Base-by-base conservation (phyloP, 2,113 vertebrate species). In the Excalfactoria chinensis region DNA sequence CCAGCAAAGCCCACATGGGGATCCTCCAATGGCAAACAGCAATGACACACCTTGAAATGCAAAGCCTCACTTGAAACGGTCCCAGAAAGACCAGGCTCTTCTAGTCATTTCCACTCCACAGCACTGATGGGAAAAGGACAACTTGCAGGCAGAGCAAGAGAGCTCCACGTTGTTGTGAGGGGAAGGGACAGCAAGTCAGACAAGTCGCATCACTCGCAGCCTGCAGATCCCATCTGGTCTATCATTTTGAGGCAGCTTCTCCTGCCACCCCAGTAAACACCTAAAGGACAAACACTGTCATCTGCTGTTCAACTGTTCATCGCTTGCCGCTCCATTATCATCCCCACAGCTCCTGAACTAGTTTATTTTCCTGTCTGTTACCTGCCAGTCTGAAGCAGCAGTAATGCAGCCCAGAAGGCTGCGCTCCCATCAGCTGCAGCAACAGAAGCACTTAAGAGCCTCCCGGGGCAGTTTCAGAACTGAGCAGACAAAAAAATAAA, bases 341-440 rank as follows among this genome's bases (percentile, higher is more conserved):
- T 71, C 72, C 94, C 95, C 93, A 88, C 40, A 77, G 92, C 90
- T 95, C 93, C 93, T 53, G 40, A 88, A 68, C 87, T 73, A 81
- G 66, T 93, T 96, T 89, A 95, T 87, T 90, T 90, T 83, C 94
- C 93, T 94, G 96, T 95, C 97, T 97, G 95, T 43, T 92, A 89
- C 93, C 95, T 96, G 96, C 94, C 95, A 97, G 93, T 92, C 95
- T 89, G 90, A 68, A 96, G 96, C 95, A 94, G 92, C 81, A 76
- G 89, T 97, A 93, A 93, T 67, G 94, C 95, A 87, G 94, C 95
- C 96, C 78, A 83, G 85, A 94, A 95, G 92, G 93, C 76, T 95
- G 77, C 77, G 77, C 87, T 96, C 72, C 94, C 12, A 20, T 81
- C 94, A 95, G 32, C 25, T 87, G 86, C 56, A 86, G 88, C 91